These are phyloP conservation scores for Polietes domitor DNA, from an alignment of 2,888 invertebrate genomes.

Conservation along the genomic window DNA sequence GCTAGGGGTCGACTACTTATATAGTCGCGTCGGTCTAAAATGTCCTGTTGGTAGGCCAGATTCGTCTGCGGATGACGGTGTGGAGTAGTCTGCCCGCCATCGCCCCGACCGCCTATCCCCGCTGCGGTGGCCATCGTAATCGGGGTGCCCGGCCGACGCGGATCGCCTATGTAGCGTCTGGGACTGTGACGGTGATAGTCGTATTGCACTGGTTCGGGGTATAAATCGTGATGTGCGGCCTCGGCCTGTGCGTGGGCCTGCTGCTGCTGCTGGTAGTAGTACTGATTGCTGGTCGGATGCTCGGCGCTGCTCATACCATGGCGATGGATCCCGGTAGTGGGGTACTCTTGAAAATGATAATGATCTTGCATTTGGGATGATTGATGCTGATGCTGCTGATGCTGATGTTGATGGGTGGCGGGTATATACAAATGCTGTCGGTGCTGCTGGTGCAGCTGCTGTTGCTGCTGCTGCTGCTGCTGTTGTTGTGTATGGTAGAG, in stretches of 20 bases:
- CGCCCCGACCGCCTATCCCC: constrained; percentile 55
- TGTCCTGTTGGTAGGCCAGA: constrained; percentile 79
- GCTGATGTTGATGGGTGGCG: constrained; percentile 70
- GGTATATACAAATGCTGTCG: constrained; percentile 56
- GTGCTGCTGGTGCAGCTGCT: constrained; percentile 66
- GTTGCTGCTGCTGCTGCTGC: constrained; percentile 70
- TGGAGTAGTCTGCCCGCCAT: constrained; percentile 68
- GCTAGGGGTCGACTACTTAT: constrained; percentile 75
- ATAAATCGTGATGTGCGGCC: constrained; percentile 73
- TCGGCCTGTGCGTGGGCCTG: constrained; percentile 59
- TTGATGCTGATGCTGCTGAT: constrained; percentile 66
- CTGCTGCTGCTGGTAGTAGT: constrained; percentile 64
- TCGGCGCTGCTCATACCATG: constrained; percentile 66
- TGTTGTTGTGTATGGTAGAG: constrained; percentile 70
- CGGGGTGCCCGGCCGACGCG: constrained; percentile 73
- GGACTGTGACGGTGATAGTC: constrained; percentile 79
- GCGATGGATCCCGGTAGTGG: constrained; percentile 64
- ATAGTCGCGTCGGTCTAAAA: constrained; percentile 80
- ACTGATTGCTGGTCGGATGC: constrained; percentile 66
- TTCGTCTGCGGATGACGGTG: constrained; percentile 74
- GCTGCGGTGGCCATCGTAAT: constrained; percentile 68
- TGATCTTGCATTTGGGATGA: constrained; percentile 74
- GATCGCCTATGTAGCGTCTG: constrained; percentile 78
- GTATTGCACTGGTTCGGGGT: constrained; percentile 77
- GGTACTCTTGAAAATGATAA: constrained; percentile 71